A percentile compares a stretch with the other conserved stretches of the same genome.
phyloP scores from a whole-genome alignment of 1,140 invertebrate genomes.

The Archegozetes longisetosus region DNA sequence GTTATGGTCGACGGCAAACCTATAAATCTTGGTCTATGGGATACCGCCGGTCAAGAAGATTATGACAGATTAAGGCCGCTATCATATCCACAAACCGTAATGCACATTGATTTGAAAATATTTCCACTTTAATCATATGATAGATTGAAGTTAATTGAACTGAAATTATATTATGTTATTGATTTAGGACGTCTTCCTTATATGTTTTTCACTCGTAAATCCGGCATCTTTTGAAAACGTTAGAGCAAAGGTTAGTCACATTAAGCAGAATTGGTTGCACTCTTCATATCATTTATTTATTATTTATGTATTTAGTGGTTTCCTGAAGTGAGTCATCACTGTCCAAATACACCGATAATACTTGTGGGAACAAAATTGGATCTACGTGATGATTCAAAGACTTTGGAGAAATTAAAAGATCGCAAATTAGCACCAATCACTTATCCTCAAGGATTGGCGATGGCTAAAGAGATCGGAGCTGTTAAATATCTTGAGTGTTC shows the following conservation, averaged over 20 bases:
- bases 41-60: slow-evolving; percentile 87
- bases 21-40: slow-evolving; percentile 86
- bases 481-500: slow-evolving; percentile 94
- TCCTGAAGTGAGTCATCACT: slow-evolving; percentile 47
- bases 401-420: slow-evolving; percentile 91
- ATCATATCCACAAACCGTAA: slow-evolving; percentile 75
- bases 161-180: not conserved
- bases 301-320: slow-evolving; percentile 42
- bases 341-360: slow-evolving; percentile 42
- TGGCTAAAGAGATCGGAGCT: slow-evolving; percentile 96
- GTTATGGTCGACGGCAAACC: slow-evolving; percentile 99
- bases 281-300: not conserved
- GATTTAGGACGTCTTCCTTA: slow-evolving; percentile 77
- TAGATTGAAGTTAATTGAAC: too few species aligned
- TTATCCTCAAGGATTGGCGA: slow-evolving; percentile 87
- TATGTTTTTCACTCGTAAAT: slow-evolving; percentile 95
- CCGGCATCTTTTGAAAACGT: slow-evolving; percentile 98
- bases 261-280: not conserved
- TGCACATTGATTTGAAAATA: not conserved
- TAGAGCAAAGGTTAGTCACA: slow-evolving; percentile 55
- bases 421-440: slow-evolving; percentile 93
- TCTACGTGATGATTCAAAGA: slow-evolving; percentile 92
- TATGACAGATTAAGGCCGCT: slow-evolving; percentile 83
- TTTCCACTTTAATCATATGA: too few species aligned
- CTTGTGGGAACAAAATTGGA: slow-evolving; percentile 50